Conservation (phyloP, 2,888 invertebrate genomes). For the Syritta pipiens region DNA sequence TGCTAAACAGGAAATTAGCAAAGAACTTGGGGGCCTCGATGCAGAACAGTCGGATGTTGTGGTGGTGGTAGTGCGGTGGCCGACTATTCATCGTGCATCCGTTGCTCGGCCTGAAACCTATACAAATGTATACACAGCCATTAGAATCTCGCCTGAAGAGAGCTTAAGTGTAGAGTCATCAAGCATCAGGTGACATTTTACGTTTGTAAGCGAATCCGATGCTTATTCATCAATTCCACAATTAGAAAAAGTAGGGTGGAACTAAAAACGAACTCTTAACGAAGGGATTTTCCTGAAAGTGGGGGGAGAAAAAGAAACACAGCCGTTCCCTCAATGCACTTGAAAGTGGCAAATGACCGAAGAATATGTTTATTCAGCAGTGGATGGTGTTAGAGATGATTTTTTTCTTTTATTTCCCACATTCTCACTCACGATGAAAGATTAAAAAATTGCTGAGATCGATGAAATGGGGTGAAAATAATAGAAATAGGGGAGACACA, state of each 20-base stretch:
- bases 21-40: too few relatives aligned
- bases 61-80: too few relatives aligned
- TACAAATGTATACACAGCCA: constrained; percentile 1
- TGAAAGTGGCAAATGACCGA: constrained; percentile 46
- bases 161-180: constrained; percentile 29
- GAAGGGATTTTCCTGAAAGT: constrained; percentile 6
- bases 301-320: neutral
- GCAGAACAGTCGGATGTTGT: too few relatives aligned
- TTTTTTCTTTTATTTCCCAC: neutral
- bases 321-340: neutral
- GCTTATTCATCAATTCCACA: constrained; percentile 58
- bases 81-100: neutral
- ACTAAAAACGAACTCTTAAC: neutral
- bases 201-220: neutral
- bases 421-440: neutral
- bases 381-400: constrained; percentile 13
- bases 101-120: neutral
- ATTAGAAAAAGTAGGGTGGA: constrained; percentile 26
- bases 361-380: constrained; percentile 28
- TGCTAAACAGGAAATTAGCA: constrained; percentile 5
- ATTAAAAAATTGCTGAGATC: constrained; percentile 47
- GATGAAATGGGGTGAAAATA: constrained; percentile 4
- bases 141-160: constrained; percentile 24
- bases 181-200: constrained; percentile 54
- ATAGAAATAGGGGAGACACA: constrained; percentile 14